These are phyloP conservation scores for Mesocricetus auratus DNA, from an alignment of 2,113 vertebrate genomes.

Conservation along the genomic window DNA sequence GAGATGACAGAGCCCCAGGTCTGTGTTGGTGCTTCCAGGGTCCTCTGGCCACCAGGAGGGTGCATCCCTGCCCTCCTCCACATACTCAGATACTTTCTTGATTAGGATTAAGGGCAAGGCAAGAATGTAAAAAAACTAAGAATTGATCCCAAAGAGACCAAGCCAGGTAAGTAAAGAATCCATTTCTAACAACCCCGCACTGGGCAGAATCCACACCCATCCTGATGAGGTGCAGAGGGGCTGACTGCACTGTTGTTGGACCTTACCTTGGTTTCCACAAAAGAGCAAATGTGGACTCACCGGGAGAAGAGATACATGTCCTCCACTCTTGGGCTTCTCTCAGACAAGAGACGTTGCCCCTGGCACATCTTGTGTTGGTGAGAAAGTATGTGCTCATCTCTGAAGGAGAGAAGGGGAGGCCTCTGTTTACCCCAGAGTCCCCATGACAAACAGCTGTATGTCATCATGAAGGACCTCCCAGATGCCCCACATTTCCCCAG, in stretches of 20 bases:
- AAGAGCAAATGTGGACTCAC: not conserved
- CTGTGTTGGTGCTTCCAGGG: not conserved
- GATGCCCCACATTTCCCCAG: not conserved
- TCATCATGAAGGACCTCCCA: not conserved
- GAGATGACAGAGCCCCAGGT: not conserved
- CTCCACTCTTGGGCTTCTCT: not conserved
- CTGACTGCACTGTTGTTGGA: not conserved
- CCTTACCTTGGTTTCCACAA: not conserved
- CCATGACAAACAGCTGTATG: not conserved
- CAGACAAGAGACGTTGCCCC: not conserved
- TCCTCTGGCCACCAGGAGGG: accelerated
- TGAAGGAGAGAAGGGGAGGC: not conserved
- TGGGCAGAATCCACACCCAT: not conserved
- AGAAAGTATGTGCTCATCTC: not conserved
- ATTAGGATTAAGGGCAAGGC: accelerated
- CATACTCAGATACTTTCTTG: not conserved
- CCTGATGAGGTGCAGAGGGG: too few relatives aligned
- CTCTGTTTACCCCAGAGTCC: not conserved
- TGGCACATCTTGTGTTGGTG: not conserved
- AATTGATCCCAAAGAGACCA: not conserved
- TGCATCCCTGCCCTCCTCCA: not conserved
- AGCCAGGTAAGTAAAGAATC: not conserved
- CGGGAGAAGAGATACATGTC: not conserved
- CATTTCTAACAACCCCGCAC: not conserved
- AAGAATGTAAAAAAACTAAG: not conserved